Evolutionary conservation across 2,797 vertebrate genomes (phyloP).

Genomic region (Okamejei kenojei): DNA sequence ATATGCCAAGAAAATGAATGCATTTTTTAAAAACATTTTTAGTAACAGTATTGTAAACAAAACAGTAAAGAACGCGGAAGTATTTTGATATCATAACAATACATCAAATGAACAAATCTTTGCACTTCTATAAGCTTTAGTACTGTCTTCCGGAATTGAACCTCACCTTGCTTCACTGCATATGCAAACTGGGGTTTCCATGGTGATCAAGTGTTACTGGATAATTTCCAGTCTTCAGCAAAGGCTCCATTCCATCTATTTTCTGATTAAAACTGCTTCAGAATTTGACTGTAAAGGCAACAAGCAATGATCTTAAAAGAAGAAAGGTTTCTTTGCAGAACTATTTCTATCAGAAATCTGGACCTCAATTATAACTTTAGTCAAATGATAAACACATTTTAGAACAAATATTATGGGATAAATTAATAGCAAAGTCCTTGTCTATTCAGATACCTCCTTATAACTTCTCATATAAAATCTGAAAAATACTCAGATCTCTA

Average conservation of each 20-base stretch:
- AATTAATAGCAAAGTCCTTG: not conserved
- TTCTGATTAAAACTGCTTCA: not conserved
- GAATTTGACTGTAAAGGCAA: not conserved
- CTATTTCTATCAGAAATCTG: not conserved
- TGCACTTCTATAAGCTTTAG: not conserved
- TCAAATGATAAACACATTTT: not conserved
- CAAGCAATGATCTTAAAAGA: not conserved
- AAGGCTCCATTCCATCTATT: not conserved
- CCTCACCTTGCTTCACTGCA: not conserved
- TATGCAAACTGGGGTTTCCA: slow-evolving; percentile 10
- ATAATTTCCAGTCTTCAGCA: slow-evolving; percentile 18
- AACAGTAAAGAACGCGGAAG: not conserved
- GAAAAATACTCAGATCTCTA: too few relatives aligned
- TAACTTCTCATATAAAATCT: too few relatives aligned
- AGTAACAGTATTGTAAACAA: not conserved
- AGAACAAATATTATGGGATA: not conserved
- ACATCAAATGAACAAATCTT: not conserved
- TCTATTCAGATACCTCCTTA: not conserved
- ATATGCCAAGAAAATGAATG: not conserved
- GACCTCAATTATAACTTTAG: not conserved
- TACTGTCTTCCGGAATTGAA: not conserved
- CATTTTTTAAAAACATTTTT: not conserved
- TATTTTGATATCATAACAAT: not conserved
- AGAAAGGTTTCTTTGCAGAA: not conserved
- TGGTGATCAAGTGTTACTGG: slow-evolving; percentile 1